These are phyloP conservation scores for Apteryx mantelli DNA, from an alignment of 2,113 vertebrate species.

Conservation along the genomic window DNA sequence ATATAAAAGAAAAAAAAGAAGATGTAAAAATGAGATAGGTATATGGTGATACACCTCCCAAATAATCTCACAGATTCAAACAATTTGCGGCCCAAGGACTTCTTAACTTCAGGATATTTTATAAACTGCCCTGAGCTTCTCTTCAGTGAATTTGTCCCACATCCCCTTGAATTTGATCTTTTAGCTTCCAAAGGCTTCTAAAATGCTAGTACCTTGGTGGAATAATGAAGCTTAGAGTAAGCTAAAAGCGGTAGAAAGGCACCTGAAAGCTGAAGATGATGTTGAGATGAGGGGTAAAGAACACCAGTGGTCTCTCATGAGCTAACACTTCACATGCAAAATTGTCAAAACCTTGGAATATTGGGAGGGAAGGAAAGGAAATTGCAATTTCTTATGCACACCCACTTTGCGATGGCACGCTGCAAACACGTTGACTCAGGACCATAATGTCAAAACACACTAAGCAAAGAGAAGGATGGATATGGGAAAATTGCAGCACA, in stretches of 20 bases:
- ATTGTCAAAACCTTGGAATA: not conserved
- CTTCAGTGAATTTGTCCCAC: not conserved
- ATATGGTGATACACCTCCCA: not conserved
- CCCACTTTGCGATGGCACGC: not conserved
- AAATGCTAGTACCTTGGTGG: not conserved
- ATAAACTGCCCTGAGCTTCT: not conserved
- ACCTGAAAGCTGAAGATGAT: accelerated
- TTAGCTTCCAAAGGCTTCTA: not conserved
- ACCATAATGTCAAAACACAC: not conserved
- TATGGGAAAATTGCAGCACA: not conserved
- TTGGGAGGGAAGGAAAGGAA: not conserved
- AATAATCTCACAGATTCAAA: not conserved
- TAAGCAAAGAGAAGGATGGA: not conserved
- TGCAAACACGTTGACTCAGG: accelerated
- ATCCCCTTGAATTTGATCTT: not conserved
- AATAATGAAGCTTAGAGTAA: not conserved
- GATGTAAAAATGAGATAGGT: not conserved
- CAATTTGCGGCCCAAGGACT: not conserved
- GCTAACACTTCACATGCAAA: not conserved
- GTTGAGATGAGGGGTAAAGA: not conserved
- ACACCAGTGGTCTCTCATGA: not conserved
- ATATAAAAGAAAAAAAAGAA: not conserved
- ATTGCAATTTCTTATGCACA: not conserved
- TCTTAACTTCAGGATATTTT: not conserved
- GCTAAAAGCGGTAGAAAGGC: not conserved